phyloP scores from a whole-genome alignment of 2,113 vertebrate genomes.

The Phasianus colchicus region DNA sequence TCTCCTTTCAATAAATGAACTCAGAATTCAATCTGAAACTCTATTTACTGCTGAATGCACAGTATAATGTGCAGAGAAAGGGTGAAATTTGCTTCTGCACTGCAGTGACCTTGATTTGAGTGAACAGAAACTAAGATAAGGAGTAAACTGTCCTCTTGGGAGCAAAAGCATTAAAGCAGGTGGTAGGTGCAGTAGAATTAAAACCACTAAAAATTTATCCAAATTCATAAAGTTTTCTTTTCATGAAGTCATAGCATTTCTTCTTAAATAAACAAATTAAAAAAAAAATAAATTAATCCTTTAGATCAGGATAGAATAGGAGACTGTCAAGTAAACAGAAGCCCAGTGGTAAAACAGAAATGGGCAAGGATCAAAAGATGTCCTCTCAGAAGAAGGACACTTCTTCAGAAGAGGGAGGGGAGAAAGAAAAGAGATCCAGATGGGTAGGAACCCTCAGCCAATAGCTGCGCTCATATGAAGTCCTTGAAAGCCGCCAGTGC shows the following conservation, averaged over 20 bases:
- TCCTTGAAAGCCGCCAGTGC: neutral
- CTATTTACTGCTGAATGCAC: slow-evolving; percentile 44
- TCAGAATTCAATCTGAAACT: slow-evolving; percentile 25
- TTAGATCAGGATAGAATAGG: neutral
- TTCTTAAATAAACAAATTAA: neutral
- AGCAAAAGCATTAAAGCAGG: slow-evolving; percentile 52
- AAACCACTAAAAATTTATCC: neutral
- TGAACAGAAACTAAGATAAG: slow-evolving; percentile 19
- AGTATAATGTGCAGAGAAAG: slow-evolving; percentile 26
- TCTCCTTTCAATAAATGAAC: slow-evolving; percentile 4
- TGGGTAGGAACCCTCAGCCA: slow-evolving; percentile 60
- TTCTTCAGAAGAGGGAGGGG: neutral
- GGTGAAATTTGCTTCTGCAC: slow-evolving; percentile 40
- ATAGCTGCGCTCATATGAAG: neutral
- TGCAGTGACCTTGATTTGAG: slow-evolving; percentile 28
- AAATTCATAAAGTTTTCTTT: neutral
- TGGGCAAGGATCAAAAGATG: neutral
- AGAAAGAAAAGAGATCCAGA: slow-evolving; percentile 49
- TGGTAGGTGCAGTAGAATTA: neutral
- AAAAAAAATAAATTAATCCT: neutral
- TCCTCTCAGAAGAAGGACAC: neutral
- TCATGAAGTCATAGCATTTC: neutral
- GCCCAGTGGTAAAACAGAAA: neutral
- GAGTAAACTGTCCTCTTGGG: slow-evolving; percentile 30
- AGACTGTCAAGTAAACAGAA: neutral